Percentiles rank a stretch among this genome's conserved stretches.
phyloP scores from a whole-genome alignment of 2,113 vertebrate genomes.

The Mus spicilegus region DNA sequence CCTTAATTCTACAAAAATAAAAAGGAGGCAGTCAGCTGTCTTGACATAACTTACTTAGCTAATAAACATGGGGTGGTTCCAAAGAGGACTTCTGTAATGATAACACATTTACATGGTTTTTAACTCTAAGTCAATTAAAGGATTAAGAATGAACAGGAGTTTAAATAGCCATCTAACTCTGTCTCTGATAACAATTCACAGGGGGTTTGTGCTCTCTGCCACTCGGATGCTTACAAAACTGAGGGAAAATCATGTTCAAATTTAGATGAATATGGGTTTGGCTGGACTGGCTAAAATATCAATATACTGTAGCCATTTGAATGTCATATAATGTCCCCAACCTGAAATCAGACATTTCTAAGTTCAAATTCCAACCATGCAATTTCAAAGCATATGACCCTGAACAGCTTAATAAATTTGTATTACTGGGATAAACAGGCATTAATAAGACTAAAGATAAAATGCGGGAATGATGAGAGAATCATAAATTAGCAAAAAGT shows the following conservation, averaged over 20 bases:
- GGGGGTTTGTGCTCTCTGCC: neutral
- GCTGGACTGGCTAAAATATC: neutral
- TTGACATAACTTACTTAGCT: neutral
- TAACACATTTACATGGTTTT: neutral
- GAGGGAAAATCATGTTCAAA: neutral
- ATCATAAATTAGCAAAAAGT: neutral
- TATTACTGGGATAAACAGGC: neutral
- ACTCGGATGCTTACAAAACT: neutral
- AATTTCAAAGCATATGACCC: neutral
- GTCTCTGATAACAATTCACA: neutral
- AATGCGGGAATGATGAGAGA: neutral
- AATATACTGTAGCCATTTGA: neutral
- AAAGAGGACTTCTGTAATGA: neutral
- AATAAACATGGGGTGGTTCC: neutral
- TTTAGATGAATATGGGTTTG: neutral
- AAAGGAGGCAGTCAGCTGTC: neutral
- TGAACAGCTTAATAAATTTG: neutral
- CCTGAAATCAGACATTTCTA: neutral
- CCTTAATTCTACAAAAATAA: neutral
- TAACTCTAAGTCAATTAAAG: neutral
- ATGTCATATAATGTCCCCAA: neutral
- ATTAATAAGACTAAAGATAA: neutral
- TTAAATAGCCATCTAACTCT: neutral
- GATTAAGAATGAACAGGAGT: neutral
- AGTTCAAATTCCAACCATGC: neutral